These are phyloP conservation scores for Oncorhynchus kisutch DNA, from an alignment of 2,113 vertebrate species.

Conservation along the genomic window DNA sequence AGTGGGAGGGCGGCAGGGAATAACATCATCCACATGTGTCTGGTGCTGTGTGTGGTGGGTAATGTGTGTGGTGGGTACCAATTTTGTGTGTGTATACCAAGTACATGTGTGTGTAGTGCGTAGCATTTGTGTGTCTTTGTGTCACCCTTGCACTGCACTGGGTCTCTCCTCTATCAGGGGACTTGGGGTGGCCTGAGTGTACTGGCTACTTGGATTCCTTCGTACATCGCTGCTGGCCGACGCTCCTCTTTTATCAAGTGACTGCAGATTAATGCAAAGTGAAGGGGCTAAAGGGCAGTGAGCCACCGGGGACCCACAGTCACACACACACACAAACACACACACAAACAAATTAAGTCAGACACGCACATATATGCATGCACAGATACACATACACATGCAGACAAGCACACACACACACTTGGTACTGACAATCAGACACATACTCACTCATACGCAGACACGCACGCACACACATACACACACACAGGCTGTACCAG, in stretches of 20 bases:
- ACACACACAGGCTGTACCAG: background rate
- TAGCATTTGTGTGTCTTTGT: no score
- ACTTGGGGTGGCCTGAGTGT: constrained; percentile 17
- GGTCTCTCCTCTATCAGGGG: background rate
- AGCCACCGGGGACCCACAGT: constrained; percentile 13
- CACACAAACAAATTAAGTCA: no score
- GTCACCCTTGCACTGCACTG: constrained; percentile 52
- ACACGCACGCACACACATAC: background rate
- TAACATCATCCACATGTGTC: background rate
- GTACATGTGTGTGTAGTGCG: no score
- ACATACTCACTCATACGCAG: no score
- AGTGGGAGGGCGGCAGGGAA: background rate
- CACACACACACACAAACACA: background rate
- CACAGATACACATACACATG: no score
- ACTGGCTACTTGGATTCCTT: constrained; percentile 52
- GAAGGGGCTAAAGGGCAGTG: constrained; percentile 51
- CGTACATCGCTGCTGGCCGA: constrained; percentile 42
- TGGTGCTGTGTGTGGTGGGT: no score
- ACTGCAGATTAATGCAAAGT: constrained; percentile 65
- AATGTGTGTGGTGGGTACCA: no score
- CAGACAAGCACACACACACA: no score
- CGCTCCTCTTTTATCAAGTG: constrained; percentile 52
- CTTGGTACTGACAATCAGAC: no score
- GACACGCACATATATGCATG: no score
- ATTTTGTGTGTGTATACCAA: no score